phyloP scores from a whole-genome alignment of 2,888 invertebrate genomes.

The Yponomeuta evonymella region DNA sequence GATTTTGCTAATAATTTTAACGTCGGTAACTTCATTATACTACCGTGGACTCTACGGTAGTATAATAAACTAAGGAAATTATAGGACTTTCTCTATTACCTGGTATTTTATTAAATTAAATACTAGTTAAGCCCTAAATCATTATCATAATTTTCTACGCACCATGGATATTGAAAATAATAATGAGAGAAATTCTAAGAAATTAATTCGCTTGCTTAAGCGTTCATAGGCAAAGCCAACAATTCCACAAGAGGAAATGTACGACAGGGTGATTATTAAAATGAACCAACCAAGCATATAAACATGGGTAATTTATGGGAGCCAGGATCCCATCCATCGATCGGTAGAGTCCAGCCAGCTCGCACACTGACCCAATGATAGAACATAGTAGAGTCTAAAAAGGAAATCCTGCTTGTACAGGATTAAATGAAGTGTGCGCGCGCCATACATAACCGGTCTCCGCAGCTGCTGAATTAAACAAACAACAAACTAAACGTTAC shows the following conservation, averaged over 20 bases:
- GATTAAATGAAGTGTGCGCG: conserved; percentile 39
- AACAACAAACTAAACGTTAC: neutral
- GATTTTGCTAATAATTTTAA: neutral
- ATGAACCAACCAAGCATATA: neutral
- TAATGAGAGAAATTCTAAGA: neutral
- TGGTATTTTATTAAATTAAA: neutral
- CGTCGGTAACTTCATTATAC: neutral
- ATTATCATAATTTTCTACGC: neutral
- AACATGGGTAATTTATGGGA: neutral
- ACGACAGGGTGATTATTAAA: neutral
- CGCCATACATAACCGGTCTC: conserved; percentile 55
- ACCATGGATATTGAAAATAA: neutral
- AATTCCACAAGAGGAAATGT: neutral
- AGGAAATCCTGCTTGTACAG: conserved; percentile 72
- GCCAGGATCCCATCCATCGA: neutral
- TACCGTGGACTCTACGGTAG: neutral
- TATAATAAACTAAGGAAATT: conserved; percentile 1
- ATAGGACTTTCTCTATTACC: neutral
- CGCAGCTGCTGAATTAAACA: conserved; percentile 21
- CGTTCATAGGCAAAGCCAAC: neutral
- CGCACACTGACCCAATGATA: conserved; percentile 70
- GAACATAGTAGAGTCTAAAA: conserved; percentile 60
- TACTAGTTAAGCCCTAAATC: neutral
- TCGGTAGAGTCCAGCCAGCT: conserved; percentile 22
- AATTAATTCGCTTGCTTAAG: neutral